Conservation (phyloP, 2,113 vertebrate species). For the Tragelaphus scriptus region DNA sequence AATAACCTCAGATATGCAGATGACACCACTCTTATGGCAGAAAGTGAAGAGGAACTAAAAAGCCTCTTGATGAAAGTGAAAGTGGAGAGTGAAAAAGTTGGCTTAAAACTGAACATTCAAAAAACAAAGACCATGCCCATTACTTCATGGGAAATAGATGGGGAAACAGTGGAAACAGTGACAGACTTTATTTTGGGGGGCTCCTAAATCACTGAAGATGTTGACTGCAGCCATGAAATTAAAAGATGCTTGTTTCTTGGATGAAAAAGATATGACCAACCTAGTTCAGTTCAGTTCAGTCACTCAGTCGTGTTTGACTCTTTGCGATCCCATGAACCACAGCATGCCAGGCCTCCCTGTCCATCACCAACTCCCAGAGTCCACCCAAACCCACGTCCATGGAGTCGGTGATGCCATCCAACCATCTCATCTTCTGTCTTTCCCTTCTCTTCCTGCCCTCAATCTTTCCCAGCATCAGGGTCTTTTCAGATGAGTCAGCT, state of each 20-base stretch:
- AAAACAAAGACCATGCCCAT: not conserved
- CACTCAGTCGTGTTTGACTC: no score
- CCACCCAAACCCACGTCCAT: no score
- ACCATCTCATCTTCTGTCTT: no score
- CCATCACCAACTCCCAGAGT: no score
- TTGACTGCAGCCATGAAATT: not conserved
- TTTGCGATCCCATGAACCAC: fast-evolving
- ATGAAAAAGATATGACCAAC: not conserved
- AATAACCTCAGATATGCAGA: not conserved
- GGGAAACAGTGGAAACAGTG: not conserved
- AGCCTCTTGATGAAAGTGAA: not conserved
- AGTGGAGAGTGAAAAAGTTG: not conserved
- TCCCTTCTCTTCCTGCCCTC: no score
- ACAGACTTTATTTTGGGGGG: not conserved
- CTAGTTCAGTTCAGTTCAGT: not conserved
- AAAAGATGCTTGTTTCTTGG: not conserved
- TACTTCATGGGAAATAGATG: not conserved
- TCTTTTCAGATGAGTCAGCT: no score
- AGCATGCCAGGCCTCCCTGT: no score
- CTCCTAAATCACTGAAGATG: not conserved
- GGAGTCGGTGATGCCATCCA: no score
- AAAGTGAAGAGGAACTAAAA: not conserved
- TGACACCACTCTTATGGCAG: not conserved
- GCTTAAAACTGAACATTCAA: not conserved
- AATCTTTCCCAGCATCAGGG: no score